phyloP scores from a whole-genome alignment of 2,888 invertebrate genomes.

The Lasius platythorax region DNA sequence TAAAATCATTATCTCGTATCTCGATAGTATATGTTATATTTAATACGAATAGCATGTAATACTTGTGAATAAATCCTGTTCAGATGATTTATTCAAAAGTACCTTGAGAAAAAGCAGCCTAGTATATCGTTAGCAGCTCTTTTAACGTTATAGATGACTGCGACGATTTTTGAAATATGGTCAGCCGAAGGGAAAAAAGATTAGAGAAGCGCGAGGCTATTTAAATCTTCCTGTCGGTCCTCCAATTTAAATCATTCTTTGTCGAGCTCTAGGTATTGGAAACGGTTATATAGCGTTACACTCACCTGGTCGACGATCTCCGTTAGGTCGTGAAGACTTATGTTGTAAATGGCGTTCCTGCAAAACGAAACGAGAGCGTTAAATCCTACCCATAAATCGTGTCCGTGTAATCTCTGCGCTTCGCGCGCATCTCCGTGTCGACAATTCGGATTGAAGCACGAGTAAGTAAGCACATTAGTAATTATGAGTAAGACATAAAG shows the following conservation, averaged over 20 bases:
- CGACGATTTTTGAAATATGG: constrained; percentile 25
- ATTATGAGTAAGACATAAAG: constrained; percentile 60
- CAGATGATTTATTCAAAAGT: neutral
- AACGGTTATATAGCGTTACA: constrained; percentile 55
- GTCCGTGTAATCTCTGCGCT: constrained; percentile 66
- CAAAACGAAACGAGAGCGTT: constrained; percentile 80
- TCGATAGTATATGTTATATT: too few species aligned
- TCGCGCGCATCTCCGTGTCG: constrained; percentile 47
- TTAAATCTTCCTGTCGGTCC: constrained; percentile 40
- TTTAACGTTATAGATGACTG: neutral
- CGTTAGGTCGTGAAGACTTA: constrained; percentile 94
- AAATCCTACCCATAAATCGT: constrained; percentile 70
- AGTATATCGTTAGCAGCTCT: neutral
- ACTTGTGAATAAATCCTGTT: too few species aligned
- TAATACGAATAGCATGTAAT: too few species aligned
- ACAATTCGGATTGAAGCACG: constrained; percentile 56
- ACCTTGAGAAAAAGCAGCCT: neutral
- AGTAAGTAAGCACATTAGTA: constrained; percentile 70
- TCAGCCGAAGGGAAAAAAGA: neutral
- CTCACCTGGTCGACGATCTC: constrained; percentile 91
- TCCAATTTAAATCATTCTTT: constrained; percentile 62
- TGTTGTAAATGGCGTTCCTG: constrained; percentile 96
- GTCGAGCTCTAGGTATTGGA: constrained; percentile 51
- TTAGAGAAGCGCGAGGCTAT: constrained; percentile 31
- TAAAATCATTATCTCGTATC: neutral